Evolutionary conservation across 1,140 invertebrate species (phyloP).

Genomic region (Drosophila rhopaloa): DNA sequence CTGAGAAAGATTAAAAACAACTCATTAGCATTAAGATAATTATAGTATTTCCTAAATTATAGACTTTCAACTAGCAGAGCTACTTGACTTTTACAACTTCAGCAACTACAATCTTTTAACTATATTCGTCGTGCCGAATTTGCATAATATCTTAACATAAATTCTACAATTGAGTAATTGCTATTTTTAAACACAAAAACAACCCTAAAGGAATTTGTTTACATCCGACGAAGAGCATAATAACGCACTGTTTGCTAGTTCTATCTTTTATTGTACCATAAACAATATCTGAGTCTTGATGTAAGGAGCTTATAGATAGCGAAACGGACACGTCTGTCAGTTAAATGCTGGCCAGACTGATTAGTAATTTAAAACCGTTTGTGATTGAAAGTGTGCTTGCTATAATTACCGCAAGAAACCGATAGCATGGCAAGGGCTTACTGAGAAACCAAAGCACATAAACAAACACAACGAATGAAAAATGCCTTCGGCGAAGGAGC

Average conservation of each 20-base stretch:
- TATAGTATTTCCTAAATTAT: slow-evolving; percentile 6
- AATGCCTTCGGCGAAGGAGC: slow-evolving; percentile 2
- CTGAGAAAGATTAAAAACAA: slow-evolving; percentile 84
- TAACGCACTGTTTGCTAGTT: slow-evolving; percentile 6
- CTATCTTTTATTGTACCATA: slow-evolving; percentile 13
- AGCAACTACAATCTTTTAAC: neutral
- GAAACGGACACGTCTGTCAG: slow-evolving; percentile 1
- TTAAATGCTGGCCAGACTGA: slow-evolving; percentile 8
- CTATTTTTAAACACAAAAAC: slow-evolving; percentile 1
- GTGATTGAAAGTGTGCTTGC: slow-evolving; percentile 19
- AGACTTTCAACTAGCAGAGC: slow-evolving; percentile 1
- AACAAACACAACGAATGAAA: slow-evolving; percentile 2
- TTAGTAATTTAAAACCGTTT: slow-evolving; percentile 28
- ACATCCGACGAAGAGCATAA: neutral
- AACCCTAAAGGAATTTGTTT: slow-evolving; percentile 8
- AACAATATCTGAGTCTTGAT: neutral
- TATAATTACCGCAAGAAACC: slow-evolving; percentile 35
- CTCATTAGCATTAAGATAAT: slow-evolving; percentile 8
- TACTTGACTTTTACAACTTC: slow-evolving; percentile 20
- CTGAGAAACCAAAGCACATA: slow-evolving; percentile 5
- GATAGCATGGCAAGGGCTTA: slow-evolving; percentile 24
- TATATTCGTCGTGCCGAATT: neutral
- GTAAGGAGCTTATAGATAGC: slow-evolving; percentile 19
- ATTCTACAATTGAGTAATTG: neutral
- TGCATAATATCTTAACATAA: neutral